Percentiles rank a stretch among this genome's conserved stretches.
Conservation (phyloP, 2,113 vertebrate genomes). For the Reinhardtius hippoglossoides region DNA sequence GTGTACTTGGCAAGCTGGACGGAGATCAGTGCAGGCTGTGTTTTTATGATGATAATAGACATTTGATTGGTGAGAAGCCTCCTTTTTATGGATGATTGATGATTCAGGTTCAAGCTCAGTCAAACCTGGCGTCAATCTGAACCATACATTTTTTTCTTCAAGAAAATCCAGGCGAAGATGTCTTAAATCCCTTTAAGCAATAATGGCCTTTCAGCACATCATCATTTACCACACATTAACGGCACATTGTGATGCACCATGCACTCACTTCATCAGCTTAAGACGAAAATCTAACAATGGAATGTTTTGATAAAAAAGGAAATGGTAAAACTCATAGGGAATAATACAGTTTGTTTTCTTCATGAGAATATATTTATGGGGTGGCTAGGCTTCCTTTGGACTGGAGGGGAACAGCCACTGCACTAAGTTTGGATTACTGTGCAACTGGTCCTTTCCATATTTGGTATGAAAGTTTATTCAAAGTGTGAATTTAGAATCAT, state of each 20-base stretch:
- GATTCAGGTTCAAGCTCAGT: neutral
- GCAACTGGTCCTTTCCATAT: neutral
- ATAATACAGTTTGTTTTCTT: neutral
- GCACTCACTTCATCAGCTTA: neutral
- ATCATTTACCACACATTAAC: neutral
- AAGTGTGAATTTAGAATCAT: neutral
- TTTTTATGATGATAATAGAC: neutral
- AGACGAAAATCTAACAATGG: neutral
- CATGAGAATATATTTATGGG: neutral
- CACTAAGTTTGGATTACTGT: neutral
- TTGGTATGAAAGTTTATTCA: neutral
- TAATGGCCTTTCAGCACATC: neutral
- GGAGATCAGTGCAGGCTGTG: neutral
- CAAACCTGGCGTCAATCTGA: neutral
- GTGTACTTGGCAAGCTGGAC: neutral
- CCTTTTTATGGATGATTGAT: neutral
- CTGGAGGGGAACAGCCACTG: neutral
- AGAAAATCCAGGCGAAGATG: neutral
- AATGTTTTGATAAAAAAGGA: neutral
- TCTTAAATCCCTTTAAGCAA: neutral
- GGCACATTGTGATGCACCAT: neutral
- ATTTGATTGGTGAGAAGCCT: neutral
- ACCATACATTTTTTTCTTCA: neutral
- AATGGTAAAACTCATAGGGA: neutral
- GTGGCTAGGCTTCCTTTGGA: neutral